Evolutionary conservation across 2,888 invertebrate genomes (phyloP).

Genomic region (Rhagophthalmus giganteus): DNA sequence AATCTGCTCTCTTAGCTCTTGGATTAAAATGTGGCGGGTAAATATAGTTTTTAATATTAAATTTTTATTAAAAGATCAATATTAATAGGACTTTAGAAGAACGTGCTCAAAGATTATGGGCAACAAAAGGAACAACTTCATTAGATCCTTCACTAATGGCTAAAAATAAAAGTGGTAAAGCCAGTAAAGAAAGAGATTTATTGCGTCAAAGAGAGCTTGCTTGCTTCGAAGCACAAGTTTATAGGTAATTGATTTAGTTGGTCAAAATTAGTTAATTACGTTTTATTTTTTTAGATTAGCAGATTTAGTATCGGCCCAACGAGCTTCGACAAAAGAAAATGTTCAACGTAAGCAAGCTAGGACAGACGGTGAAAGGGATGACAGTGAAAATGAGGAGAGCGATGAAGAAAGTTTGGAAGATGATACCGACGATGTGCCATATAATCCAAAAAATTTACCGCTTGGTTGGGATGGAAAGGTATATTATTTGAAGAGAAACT

Average conservation of each 20-base stretch:
- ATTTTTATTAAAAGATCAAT: conserved; percentile 8
- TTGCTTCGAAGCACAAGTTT: conserved; percentile 85
- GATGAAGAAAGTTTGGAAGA: conserved; percentile 81
- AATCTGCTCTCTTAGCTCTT: conserved; percentile 94
- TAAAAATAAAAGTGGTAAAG: conserved; percentile 80
- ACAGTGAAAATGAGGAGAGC: conserved; percentile 88
- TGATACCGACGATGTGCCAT: conserved; percentile 92
- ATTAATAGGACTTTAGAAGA: conserved; percentile 82
- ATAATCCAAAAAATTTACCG: conserved; percentile 99
- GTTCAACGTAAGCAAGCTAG: conserved; percentile 97
- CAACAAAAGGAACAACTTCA: conserved; percentile 93
- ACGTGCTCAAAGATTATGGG: conserved; percentile 92
- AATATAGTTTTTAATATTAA: conserved; percentile 18
- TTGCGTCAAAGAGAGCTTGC: conserved; percentile 86
- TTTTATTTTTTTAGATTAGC: conserved; percentile 69
- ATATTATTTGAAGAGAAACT: conserved; percentile 11
- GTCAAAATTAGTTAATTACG: too few species aligned
- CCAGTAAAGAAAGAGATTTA: conserved; percentile 62
- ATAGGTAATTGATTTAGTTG: conserved; percentile 73
- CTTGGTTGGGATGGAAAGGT: conserved; percentile 99
- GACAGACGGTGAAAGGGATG: conserved; percentile 89
- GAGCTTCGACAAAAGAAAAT: conserved; percentile 93
- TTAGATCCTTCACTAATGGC: conserved; percentile 90
- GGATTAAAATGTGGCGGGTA: conserved; percentile 97
- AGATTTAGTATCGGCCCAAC: conserved; percentile 80